Conservation (phyloP, 2,797 vertebrate genomes). For the Poeciliopsis infans region DNA sequence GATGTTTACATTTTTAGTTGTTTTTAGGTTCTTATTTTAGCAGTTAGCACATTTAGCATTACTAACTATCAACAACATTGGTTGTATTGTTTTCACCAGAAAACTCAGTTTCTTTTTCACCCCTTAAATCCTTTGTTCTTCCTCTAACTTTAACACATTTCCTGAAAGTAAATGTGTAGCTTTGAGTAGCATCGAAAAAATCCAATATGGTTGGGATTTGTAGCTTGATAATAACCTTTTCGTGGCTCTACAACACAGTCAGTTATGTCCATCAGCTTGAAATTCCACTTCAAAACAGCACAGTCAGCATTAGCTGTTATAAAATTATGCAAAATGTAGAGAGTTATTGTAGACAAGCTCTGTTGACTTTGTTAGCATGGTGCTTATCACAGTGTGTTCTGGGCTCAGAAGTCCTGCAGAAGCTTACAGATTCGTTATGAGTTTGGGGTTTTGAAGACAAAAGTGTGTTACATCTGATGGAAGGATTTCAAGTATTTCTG, state of each 20-base stretch:
- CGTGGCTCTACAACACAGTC: not conserved
- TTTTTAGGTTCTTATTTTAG: not conserved
- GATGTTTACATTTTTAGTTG: not conserved
- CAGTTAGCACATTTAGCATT: not conserved
- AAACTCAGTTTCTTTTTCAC: not conserved
- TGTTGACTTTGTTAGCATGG: constrained; percentile 34
- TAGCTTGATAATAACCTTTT: not conserved
- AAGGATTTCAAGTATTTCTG: constrained; percentile 66
- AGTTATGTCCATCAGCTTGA: constrained; percentile 18
- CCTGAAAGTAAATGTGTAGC: not conserved
- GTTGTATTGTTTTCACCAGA: not conserved
- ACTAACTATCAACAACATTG: not conserved
- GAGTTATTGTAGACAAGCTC: not conserved
- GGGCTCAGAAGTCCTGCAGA: constrained; percentile 16
- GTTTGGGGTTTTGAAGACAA: constrained; percentile 52
- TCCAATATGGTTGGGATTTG: not conserved
- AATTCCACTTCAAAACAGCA: constrained; percentile 10
- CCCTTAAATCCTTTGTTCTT: not conserved
- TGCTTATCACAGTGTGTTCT: constrained; percentile 36
- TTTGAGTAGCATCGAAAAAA: not conserved
- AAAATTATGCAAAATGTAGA: constrained; percentile 20
- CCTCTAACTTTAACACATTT: not conserved
- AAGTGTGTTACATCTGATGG: constrained; percentile 66
- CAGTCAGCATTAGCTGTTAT: constrained; percentile 1
- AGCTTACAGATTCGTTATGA: constrained; percentile 49